phyloP scores from a whole-genome alignment of 2,113 vertebrate species.

The Rhea americana region DNA sequence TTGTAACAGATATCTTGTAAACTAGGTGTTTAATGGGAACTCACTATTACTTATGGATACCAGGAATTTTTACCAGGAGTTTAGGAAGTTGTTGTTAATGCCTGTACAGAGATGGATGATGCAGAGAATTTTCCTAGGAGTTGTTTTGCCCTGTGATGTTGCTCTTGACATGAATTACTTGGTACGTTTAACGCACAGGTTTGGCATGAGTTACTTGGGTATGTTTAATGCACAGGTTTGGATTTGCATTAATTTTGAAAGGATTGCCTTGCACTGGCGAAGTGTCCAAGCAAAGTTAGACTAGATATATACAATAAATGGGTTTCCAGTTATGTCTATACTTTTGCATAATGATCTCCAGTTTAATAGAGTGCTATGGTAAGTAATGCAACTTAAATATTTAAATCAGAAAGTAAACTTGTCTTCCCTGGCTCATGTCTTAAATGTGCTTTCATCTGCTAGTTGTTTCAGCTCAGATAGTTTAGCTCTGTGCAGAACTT shows the following conservation, averaged over 20 bases:
- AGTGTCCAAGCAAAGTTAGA: not conserved
- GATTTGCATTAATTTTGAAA: not conserved
- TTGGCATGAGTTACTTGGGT: not conserved
- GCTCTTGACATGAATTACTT: not conserved
- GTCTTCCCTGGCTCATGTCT: not conserved
- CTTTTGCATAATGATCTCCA: not conserved
- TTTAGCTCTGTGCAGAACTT: not conserved
- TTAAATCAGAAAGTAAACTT: not conserved
- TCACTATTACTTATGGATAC: not conserved
- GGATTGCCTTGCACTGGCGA: not conserved
- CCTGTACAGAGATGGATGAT: not conserved
- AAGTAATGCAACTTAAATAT: not conserved
- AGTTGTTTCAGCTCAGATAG: not conserved
- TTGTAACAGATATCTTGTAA: not conserved
- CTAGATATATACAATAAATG: not conserved
- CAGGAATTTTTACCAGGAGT: not conserved
- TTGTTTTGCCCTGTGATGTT: not conserved
- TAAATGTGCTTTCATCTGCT: not conserved
- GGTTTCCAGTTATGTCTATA: not conserved
- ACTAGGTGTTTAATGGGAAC: not conserved
- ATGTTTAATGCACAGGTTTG: not conserved
- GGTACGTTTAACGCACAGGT: not conserved
- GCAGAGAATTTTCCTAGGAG: not conserved
- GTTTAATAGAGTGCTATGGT: not conserved
- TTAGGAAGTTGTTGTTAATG: not conserved